These are phyloP conservation scores for Microcebus tavaratra DNA, from an alignment of 2,113 vertebrate genomes.

Conservation along the genomic window DNA sequence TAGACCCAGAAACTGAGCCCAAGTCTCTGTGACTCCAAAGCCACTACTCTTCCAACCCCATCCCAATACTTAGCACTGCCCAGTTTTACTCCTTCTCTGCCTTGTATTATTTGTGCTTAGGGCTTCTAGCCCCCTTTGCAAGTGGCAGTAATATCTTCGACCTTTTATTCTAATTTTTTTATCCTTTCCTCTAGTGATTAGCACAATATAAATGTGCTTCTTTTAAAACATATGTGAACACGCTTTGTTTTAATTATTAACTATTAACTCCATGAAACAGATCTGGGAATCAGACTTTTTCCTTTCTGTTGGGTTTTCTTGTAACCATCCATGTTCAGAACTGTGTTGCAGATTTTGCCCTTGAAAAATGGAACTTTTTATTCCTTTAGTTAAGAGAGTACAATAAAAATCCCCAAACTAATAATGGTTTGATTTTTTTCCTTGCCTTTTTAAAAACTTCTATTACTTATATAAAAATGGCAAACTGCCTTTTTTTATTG, in stretches of 20 bases:
- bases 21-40: not conserved
- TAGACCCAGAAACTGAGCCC: not conserved
- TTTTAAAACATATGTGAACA: not conserved
- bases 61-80: not conserved
- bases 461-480: slow-evolving; percentile 72
- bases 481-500: slow-evolving; percentile 58
- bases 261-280: not conserved
- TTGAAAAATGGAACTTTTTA: slow-evolving; percentile 60
- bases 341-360: slow-evolving; percentile 24
- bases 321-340: not conserved
- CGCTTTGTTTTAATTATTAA: not conserved
- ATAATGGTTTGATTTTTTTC: slow-evolving; percentile 66
- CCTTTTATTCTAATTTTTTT: not conserved
- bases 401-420: slow-evolving; percentile 68
- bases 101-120: not conserved
- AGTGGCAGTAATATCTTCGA: not conserved
- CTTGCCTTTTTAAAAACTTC: slow-evolving; percentile 61
- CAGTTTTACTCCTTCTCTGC: not conserved
- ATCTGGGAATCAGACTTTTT: not conserved
- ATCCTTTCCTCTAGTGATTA: not conserved
- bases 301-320: not conserved
- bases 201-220: not conserved
- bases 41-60: accelerated
- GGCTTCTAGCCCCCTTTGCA: not conserved
- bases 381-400: slow-evolving; percentile 60